Conservation (phyloP, 2,113 vertebrate species). For the Pseudois nayaur region DNA sequence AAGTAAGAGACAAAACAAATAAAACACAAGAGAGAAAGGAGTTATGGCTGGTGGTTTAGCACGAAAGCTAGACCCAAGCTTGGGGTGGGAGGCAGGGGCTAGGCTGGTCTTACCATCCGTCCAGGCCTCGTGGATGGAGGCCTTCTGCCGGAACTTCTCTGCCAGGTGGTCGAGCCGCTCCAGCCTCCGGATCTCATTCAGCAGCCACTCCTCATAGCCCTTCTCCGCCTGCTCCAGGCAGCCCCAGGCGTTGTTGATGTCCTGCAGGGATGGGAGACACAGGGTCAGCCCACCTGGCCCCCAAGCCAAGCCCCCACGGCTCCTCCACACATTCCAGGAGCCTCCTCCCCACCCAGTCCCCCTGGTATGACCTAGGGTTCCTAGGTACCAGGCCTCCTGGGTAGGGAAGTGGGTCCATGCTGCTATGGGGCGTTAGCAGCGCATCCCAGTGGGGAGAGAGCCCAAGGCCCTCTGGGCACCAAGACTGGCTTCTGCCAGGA, state of each 20-base stretch:
- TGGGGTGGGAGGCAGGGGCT: neutral
- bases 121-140: slow-evolving; percentile 97
- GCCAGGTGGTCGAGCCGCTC: slow-evolving; percentile 98
- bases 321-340: neutral
- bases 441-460: neutral
- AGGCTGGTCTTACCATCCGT: slow-evolving; percentile 89
- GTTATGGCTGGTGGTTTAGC: fast-evolving
- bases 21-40: neutral
- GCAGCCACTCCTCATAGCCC: slow-evolving; percentile 97
- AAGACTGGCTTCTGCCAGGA: neutral
- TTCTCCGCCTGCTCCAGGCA: slow-evolving; percentile 96
- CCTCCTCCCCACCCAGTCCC: neutral
- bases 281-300: neutral
- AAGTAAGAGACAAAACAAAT: neutral
- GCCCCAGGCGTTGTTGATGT: slow-evolving; percentile 96
- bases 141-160: slow-evolving; percentile 98
- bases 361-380: neutral
- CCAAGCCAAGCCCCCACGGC: fast-evolving
- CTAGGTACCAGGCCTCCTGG: neutral
- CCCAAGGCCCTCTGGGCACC: neutral
- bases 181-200: slow-evolving; percentile 97
- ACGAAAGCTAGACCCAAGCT: neutral
- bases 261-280: slow-evolving; percentile 77
- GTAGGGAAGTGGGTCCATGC: neutral
- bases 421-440: neutral